These are phyloP conservation scores for Onychomys arenicola DNA, from an alignment of 2,797 vertebrate species.

Conservation along the genomic window DNA sequence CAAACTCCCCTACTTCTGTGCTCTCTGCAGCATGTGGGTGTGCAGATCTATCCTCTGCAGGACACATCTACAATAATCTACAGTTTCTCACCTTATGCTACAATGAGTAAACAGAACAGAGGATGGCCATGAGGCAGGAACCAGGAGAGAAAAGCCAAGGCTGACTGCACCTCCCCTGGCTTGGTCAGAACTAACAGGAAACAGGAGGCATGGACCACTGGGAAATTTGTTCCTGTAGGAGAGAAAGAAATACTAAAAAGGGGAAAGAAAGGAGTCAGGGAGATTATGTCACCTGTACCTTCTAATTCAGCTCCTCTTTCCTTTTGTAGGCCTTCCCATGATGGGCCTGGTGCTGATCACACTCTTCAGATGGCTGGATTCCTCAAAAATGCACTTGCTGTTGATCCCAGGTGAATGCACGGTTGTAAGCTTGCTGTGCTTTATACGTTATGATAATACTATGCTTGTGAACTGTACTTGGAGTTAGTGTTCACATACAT, in stretches of 20 bases:
- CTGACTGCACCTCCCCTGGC: not conserved
- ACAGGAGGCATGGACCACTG: not conserved
- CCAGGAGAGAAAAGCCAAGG: not conserved
- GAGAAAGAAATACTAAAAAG: not conserved
- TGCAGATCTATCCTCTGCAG: not conserved
- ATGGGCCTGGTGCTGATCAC: not conserved
- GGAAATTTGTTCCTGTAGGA: not conserved
- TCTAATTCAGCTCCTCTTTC: not conserved
- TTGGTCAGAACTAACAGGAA: not conserved
- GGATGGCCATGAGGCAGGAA: too few species aligned
- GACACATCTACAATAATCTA: not conserved
- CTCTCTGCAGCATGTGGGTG: not conserved
- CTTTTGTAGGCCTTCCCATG: not conserved
- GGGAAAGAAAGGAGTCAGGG: not conserved
- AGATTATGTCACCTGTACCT: not conserved
- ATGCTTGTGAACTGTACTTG: not conserved
- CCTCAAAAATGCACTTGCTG: not conserved
- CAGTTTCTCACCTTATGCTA: not conserved
- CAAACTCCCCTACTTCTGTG: too few species aligned
- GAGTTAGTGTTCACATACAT: not conserved
- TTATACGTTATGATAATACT: not conserved
- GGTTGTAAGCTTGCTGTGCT: not conserved
- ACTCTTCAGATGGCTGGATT: not conserved
- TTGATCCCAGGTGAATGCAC: not conserved
- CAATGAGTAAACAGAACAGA: not conserved